These are phyloP conservation scores for Eurypyga helias DNA, from an alignment of 2,113 vertebrate genomes.

Conservation along the genomic window DNA sequence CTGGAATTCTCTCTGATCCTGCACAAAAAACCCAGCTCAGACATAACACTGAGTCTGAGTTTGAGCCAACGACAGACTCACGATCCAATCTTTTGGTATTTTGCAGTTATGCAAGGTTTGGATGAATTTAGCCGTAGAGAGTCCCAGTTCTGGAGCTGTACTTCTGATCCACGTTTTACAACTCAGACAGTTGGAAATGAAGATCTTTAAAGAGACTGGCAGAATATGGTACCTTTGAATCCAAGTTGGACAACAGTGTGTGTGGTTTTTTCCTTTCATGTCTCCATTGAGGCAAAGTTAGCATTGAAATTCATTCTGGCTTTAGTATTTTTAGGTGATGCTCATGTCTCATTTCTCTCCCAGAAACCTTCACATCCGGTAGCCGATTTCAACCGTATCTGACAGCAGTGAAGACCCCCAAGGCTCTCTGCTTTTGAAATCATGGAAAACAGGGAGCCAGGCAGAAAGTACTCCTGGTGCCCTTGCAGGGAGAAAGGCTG, in stretches of 20 bases:
- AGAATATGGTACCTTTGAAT: background rate
- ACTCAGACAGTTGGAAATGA: background rate
- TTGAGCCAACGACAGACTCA: background rate
- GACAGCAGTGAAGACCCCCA: background rate
- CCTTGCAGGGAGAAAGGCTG: background rate
- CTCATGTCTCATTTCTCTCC: background rate
- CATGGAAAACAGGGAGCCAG: background rate
- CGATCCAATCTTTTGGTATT: background rate
- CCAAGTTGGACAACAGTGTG: background rate
- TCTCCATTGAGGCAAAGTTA: background rate
- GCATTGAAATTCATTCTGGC: background rate
- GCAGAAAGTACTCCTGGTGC: background rate
- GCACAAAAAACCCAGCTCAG: background rate
- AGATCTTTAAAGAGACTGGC: background rate
- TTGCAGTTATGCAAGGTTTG: background rate
- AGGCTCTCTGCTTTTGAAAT: background rate
- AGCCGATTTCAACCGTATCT: background rate
- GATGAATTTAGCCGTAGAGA: background rate
- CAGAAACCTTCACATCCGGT: background rate
- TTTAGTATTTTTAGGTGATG: background rate
- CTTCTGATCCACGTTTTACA: background rate
- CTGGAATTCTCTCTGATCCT: background rate
- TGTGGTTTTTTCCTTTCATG: background rate
- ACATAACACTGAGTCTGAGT: accelerated
- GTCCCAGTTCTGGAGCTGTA: background rate